Percentiles rank a stretch among this genome's conserved stretches.
These are phyloP conservation scores for Furcifer pardalis DNA, from an alignment of 2,797 vertebrate species.

Conservation along the genomic window DNA sequence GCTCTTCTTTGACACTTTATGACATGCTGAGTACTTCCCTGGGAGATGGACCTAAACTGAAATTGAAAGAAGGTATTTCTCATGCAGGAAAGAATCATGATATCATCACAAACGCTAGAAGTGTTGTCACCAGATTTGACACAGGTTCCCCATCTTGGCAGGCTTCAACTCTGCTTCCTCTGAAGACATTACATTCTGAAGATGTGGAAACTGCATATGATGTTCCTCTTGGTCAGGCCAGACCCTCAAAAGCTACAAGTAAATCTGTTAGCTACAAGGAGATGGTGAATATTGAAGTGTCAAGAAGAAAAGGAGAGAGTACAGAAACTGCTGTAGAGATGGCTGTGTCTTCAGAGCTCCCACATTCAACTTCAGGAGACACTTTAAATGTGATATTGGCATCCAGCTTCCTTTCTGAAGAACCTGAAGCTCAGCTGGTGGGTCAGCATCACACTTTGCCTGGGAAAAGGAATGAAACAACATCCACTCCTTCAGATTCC, in stretches of 20 bases:
- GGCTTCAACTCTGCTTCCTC: not conserved
- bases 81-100: not conserved
- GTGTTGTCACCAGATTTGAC: not conserved
- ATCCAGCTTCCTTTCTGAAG: not conserved
- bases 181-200: not conserved
- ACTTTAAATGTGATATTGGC: not conserved
- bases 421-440: too few relatives aligned
- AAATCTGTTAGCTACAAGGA: not conserved
- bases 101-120: not conserved
- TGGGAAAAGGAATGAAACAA: not conserved
- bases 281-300: too few relatives aligned
- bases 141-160: too few relatives aligned
- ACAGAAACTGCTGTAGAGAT: not conserved
- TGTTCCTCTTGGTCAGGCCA: not conserved
- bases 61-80: not conserved
- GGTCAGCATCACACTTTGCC: not conserved
- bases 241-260: not conserved
- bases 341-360: not conserved
- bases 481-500: not conserved
- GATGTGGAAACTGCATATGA: not conserved
- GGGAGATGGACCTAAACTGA: not conserved
- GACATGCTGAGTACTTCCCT: too few relatives aligned
- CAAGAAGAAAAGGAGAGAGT: not conserved
- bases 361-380: too few relatives aligned
- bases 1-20: not conserved